Base-by-base conservation (phyloP, 1,140 invertebrate genomes). In the Pantala flavescens region DNA sequence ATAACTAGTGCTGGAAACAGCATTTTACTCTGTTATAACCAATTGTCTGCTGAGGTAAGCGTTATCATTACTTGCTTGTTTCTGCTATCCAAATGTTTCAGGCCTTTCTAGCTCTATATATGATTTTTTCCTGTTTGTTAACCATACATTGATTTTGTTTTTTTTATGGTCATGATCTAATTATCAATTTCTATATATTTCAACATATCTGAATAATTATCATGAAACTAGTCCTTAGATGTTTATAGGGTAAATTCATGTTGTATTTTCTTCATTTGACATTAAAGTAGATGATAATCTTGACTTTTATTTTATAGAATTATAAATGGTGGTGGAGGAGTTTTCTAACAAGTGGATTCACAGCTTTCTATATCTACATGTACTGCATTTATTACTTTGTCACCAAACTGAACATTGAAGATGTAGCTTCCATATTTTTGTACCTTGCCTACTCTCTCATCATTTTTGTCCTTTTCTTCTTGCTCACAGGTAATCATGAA, bases 1-100 rank as follows among this genome's bases (percentile, higher is more conserved):
- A 97, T 99, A 79, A 99, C 98, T 0, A 99, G 97, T 84, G 98
- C 96, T 23, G 96, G 99, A 86, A 98, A 97, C 21, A 99, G 97
- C 14, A 95, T 99, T 79, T 86, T 99, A 49, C 87, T 99, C 2
- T 98, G 97, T 84, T 99, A 99, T 84, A 99, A 99, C 86, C 98
- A 99, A 86, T 87, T 99, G 19, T 99, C 98, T 86, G 96, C 98
- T 42, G 98, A 99, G 86, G 96, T 96, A 85, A 90, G 89, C 82
- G 88, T 55, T 3, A n/a, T n/a, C n/a, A n/a, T 49, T 49, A 49
- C 9, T 49, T 49, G 43, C 9, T 49, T n/a, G n/a, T 49, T 49
- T 49, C 43, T 49, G 43, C 10, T 49, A 16, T 49, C 9, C 43
- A 49, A 9, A 49, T n/a, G n/a, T n/a, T n/a, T n/a, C n/a, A n/a